phyloP scores from a whole-genome alignment of 2,797 vertebrate genomes.

The Columba guinea region DNA sequence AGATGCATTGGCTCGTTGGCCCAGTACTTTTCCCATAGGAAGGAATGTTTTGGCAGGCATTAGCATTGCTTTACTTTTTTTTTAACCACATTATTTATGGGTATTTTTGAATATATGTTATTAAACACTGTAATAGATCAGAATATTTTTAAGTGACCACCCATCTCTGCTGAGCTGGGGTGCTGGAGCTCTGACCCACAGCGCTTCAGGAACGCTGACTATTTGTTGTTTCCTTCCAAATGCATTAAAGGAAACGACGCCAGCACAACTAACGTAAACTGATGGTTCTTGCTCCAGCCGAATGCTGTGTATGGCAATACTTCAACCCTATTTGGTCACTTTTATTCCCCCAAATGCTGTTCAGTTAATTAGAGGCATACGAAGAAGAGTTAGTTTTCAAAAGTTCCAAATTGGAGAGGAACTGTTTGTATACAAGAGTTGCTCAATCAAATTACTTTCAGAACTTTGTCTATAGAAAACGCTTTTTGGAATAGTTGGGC shows the following conservation, averaged over 20 bases:
- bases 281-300: not conserved
- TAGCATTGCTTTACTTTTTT: not conserved
- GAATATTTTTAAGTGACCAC: constrained; percentile 10
- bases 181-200: not conserved
- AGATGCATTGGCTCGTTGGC: not conserved
- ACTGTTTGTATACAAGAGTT: not conserved
- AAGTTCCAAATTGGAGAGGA: not conserved
- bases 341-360: not conserved
- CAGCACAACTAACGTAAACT: not conserved
- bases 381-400: not conserved
- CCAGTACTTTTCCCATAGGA: constrained; percentile 15
- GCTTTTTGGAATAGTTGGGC: fast-evolving
- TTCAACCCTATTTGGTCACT: not conserved
- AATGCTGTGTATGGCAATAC: not conserved
- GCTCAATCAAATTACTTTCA: not conserved
- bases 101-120: not conserved
- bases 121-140: constrained; percentile 11
- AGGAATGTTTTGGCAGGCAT: constrained; percentile 43
- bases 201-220: not conserved
- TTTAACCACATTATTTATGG: not conserved
- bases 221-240: constrained; percentile 22
- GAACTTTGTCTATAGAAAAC: not conserved
- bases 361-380: not conserved
- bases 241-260: not conserved
- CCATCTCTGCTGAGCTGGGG: not conserved